Evolutionary conservation across 2,888 invertebrate species (phyloP), one percentile per base, ranked within the genome.

Genomic region (Temnothorax rugatulus): DNA sequence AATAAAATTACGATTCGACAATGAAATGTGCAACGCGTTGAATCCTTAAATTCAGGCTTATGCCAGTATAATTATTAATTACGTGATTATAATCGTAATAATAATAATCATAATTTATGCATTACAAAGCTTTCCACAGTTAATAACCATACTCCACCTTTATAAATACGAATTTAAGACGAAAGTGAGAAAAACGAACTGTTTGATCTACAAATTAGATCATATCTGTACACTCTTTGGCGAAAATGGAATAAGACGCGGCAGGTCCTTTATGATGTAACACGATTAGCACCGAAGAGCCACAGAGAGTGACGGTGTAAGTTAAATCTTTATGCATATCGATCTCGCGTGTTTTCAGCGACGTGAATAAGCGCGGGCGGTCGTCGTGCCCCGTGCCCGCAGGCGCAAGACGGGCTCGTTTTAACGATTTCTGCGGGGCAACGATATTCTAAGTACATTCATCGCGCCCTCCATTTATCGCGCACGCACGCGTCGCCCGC

Each of bases 341-440:
- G 57, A 74, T 59, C 68, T 68, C 74, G 74, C 68, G 64, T 57
- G 73, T 63, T 84, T 68, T 69, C 61, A 63, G 81, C 47, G 38
- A n/a, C 41, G 71, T 66, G 47, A 86, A 69, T 76, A 79, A 64
- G 15, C 52, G 54, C 77, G 54, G n/a, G 21, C n/a, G 50, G 29
- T 50, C 41, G 74, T 75, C 41, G 74, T 75, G 29, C 4, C 29
- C 29, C 44, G 74, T 71, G 76, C 64, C 61, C 66, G 76, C 81
- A 61, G 75, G 69, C 87, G 88, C 82, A 66, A 64, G 47, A 57
- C 74, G 52, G 34, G 41, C 61, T 66, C 73, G 79, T 84, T 88
- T 85, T 85, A 89, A 89, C 87, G 88, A 88, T 88, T 89, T 83
- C 75, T 82, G 66, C 81, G 57, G 73, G 68, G 47, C 63, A 84